Percentiles rank a stretch among this genome's conserved stretches.
Conservation (phyloP, 2,888 invertebrate genomes). For the Lepidochitona cinerea region DNA sequence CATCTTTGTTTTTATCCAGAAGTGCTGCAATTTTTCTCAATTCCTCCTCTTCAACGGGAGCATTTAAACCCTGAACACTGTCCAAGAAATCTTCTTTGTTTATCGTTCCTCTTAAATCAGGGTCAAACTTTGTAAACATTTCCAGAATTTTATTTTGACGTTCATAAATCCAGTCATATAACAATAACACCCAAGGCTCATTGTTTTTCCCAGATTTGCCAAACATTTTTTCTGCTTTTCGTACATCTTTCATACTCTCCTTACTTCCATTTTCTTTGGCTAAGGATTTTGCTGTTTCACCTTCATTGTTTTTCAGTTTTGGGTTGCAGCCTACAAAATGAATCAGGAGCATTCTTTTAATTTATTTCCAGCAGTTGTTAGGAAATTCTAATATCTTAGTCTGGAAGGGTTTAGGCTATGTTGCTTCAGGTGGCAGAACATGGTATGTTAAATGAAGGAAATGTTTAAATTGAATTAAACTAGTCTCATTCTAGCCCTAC, state of each 20-base stretch:
- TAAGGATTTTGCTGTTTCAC: slow-evolving; percentile 59
- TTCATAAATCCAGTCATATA: slow-evolving; percentile 67
- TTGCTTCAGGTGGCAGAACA: too few species aligned
- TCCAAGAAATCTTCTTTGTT: slow-evolving; percentile 60
- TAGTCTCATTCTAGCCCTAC: too few species aligned
- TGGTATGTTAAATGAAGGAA: too few species aligned
- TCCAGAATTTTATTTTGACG: slow-evolving; percentile 52
- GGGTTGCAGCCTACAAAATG: slow-evolving; percentile 70
- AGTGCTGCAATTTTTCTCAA: slow-evolving; percentile 50
- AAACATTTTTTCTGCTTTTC: slow-evolving; percentile 69
- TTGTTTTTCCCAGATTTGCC: slow-evolving; percentile 67
- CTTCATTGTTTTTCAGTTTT: slow-evolving; percentile 70
- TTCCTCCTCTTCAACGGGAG: slow-evolving; percentile 62
- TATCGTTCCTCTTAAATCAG: slow-evolving; percentile 58
- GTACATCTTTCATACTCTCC: slow-evolving; percentile 67
- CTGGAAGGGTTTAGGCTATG: too few species aligned
- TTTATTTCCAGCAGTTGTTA: too few species aligned
- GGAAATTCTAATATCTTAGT: too few species aligned
- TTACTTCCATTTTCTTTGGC: slow-evolving; percentile 69
- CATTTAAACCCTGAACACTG: slow-evolving; percentile 54
- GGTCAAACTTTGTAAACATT: slow-evolving; percentile 63
- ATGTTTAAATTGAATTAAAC: too few species aligned
- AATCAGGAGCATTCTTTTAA: too few species aligned
- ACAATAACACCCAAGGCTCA: slow-evolving; percentile 64
- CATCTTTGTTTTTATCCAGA: slow-evolving; percentile 62